A percentile compares a stretch with the other conserved stretches of the same genome.
Conservation (phyloP, 2,888 invertebrate genomes). For the Caenorhabditis japonica region DNA sequence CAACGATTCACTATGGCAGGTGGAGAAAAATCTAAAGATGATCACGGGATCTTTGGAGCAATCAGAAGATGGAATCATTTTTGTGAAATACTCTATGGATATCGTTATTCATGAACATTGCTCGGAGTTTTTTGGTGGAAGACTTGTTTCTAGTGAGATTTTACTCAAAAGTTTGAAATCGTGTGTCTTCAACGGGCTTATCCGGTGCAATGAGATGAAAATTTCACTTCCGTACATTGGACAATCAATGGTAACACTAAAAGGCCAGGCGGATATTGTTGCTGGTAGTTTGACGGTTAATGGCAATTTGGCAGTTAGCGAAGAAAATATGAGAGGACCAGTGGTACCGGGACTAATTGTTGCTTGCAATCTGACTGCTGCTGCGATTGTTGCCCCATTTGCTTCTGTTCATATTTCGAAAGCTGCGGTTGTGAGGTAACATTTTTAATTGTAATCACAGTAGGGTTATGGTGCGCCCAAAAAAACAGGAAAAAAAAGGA, state of each 20-base stretch:
- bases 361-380: constrained; percentile 52
- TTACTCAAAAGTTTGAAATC: constrained; percentile 38
- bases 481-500: no score
- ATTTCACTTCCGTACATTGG: constrained; percentile 54
- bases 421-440: constrained; percentile 45
- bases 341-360: constrained; percentile 50
- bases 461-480: no score
- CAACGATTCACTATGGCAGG: constrained; percentile 58
- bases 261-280: constrained; percentile 62
- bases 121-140: constrained; percentile 51
- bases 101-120: constrained; percentile 51
- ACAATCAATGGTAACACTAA: constrained; percentile 51
- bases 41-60: constrained; percentile 58
- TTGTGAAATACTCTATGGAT: constrained; percentile 59
- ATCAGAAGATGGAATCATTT: constrained; percentile 58
- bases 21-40: constrained; percentile 58
- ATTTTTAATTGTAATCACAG: no score
- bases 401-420: constrained; percentile 51
- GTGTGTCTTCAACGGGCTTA: constrained; percentile 49
- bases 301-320: constrained; percentile 49
- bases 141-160: constrained; percentile 55
- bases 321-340: constrained; percentile 32
- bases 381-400: constrained; percentile 64
- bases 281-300: constrained; percentile 58
- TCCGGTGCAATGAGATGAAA: constrained; percentile 63